A percentile compares a stretch with the other conserved stretches of the same genome.
Evolutionary conservation across 2,797 vertebrate genomes (phyloP).

Genomic region (Aratinga solstitialis): DNA sequence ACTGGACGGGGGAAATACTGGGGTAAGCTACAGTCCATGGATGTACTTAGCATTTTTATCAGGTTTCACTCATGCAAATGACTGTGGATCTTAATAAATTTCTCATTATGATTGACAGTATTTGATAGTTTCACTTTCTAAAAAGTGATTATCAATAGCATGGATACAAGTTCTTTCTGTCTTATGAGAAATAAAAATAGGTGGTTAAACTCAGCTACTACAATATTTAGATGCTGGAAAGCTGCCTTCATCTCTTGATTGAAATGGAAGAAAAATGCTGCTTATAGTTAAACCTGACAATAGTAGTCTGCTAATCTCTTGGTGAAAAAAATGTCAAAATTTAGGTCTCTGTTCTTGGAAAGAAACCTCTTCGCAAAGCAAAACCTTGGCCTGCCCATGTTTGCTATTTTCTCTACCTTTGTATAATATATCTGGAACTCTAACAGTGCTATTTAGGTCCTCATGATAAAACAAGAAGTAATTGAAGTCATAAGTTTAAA

Average conservation of each 20-base stretch:
- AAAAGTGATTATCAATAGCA: background rate
- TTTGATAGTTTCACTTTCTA: background rate
- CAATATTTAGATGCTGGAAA: background rate
- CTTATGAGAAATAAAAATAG: background rate
- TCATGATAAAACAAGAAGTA: background rate
- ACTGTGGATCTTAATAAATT: background rate
- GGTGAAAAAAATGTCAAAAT: background rate
- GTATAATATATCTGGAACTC: background rate
- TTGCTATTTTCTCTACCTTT: background rate
- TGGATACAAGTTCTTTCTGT: background rate
- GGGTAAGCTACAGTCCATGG: background rate
- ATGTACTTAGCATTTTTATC: background rate
- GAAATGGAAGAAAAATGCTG: background rate
- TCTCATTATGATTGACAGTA: background rate
- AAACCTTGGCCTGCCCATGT: background rate
- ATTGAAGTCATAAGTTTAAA: background rate
- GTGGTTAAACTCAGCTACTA: background rate
- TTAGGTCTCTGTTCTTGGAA: background rate
- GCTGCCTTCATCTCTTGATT: background rate
- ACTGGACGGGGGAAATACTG: background rate
- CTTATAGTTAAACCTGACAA: background rate
- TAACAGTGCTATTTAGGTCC: background rate
- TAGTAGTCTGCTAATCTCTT: background rate
- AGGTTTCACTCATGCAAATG: background rate
- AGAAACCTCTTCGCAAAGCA: background rate